phyloP scores from a whole-genome alignment of 2,113 vertebrate species.

The Pagrus major region DNA sequence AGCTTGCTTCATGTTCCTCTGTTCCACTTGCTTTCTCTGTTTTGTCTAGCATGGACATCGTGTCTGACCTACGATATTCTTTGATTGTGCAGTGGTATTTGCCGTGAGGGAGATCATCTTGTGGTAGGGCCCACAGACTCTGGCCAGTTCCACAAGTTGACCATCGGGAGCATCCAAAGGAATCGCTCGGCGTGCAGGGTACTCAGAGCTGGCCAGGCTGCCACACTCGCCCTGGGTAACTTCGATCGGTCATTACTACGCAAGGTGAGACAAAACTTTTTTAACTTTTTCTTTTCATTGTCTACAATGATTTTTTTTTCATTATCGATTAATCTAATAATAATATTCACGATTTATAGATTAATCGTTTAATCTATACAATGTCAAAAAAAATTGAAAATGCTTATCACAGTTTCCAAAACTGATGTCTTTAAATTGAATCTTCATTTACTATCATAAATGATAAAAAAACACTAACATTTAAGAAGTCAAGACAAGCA shows the following conservation, averaged over 20 bases:
- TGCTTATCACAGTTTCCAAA: too few relatives aligned
- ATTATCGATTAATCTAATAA: too few relatives aligned
- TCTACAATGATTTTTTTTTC: too few relatives aligned
- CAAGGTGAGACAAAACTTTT: constrained; percentile 91
- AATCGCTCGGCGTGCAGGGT: constrained; percentile 96
- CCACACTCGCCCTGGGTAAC: constrained; percentile 92
- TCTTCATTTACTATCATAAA: too few relatives aligned
- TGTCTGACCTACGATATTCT: neutral
- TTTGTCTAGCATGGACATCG: neutral
- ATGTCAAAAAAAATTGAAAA: too few relatives aligned
- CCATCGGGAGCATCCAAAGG: constrained; percentile 95
- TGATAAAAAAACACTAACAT: too few relatives aligned
- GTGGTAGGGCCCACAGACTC: constrained; percentile 95
- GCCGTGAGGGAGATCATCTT: constrained; percentile 94
- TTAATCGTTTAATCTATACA: too few relatives aligned
- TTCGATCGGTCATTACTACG: constrained; percentile 95
- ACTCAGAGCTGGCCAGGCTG: constrained; percentile 95
- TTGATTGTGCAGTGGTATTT: constrained; percentile 90
- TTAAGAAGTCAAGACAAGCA: too few relatives aligned
- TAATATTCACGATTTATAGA: too few relatives aligned
- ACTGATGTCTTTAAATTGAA: too few relatives aligned
- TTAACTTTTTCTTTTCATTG: too few relatives aligned
- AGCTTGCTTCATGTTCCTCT: neutral
- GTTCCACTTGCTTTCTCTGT: neutral
- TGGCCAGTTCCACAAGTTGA: constrained; percentile 91